Evolutionary conservation across 2,888 invertebrate species (phyloP).

Genomic region (Griposia aprilina): DNA sequence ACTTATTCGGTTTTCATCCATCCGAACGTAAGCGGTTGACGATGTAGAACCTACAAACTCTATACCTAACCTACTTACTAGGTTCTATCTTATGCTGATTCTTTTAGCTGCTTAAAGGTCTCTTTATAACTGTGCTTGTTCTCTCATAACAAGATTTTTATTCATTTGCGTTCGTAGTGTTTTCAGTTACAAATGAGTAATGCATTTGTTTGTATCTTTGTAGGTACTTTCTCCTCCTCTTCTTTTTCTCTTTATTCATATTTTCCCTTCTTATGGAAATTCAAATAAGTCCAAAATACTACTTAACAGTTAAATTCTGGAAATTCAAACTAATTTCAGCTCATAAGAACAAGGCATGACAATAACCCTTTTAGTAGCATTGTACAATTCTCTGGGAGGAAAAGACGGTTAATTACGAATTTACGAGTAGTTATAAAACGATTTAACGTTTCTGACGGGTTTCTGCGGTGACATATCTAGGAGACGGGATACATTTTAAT

Average conservation of each 20-base stretch:
- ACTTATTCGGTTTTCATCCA: no score
- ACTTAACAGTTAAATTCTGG: background rate
- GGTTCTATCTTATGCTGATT: background rate
- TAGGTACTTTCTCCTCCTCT: no score
- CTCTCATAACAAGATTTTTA: no score
- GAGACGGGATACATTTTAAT: conserved; percentile 1
- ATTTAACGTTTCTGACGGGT: background rate
- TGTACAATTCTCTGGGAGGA: background rate
- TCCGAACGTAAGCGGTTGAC: no score
- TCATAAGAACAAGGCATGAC: background rate
- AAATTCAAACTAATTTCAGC: background rate
- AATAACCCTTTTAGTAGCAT: background rate
- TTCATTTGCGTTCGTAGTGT: no score
- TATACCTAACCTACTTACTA: background rate
- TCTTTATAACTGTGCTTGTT: no score
- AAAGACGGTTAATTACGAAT: conserved; percentile 1
- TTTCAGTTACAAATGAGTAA: no score
- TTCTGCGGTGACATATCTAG: conserved; percentile 10
- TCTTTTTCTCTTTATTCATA: no score
- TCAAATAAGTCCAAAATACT: no score
- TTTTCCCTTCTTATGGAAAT: no score
- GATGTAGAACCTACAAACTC: background rate
- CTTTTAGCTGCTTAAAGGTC: no score
- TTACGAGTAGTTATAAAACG: conserved; percentile 2
- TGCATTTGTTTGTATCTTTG: no score